phyloP scores from a whole-genome alignment of 35 echinoderm and acorn worm genomes.

The Stichopus chloronotus region DNA sequence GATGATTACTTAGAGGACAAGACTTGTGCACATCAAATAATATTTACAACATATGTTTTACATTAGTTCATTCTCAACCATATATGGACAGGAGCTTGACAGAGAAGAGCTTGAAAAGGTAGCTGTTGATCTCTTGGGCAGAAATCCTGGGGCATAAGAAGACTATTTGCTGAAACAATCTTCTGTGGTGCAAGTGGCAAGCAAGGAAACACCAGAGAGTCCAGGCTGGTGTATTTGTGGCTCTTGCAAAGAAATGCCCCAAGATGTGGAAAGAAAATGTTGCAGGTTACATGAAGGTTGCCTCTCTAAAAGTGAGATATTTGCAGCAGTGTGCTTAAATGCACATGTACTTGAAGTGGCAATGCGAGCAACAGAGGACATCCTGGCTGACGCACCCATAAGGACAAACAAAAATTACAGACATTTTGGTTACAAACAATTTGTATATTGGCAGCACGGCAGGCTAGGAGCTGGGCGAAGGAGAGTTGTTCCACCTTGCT shows the following conservation, averaged over 20 bases:
- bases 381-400: not conserved
- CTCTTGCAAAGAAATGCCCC: not conserved
- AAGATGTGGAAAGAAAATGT: slow-evolving; percentile 11
- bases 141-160: too few relatives aligned
- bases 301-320: not conserved
- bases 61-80: too few relatives aligned
- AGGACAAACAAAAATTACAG: slow-evolving; percentile 3
- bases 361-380: slow-evolving; percentile 37
- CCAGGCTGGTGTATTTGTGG: slow-evolving; percentile 48
- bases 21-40: not conserved
- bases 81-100: too few relatives aligned
- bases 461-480: too few relatives aligned
- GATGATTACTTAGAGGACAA: too few relatives aligned
- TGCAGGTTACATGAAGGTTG: too few relatives aligned
- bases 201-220: not conserved
- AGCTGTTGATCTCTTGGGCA: not conserved
- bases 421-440: slow-evolving; percentile 21
- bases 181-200: too few relatives aligned
- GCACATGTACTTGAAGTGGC: slow-evolving; percentile 53
- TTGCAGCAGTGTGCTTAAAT: slow-evolving; percentile 6
- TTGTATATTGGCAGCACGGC: too few relatives aligned
- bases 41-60: not conserved
- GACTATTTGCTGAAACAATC: too few relatives aligned
- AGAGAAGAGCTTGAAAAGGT: too few relatives aligned
- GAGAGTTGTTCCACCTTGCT: too few relatives aligned